Conservation (phyloP, 2,113 vertebrate species). For the Emberiza fucata region DNA sequence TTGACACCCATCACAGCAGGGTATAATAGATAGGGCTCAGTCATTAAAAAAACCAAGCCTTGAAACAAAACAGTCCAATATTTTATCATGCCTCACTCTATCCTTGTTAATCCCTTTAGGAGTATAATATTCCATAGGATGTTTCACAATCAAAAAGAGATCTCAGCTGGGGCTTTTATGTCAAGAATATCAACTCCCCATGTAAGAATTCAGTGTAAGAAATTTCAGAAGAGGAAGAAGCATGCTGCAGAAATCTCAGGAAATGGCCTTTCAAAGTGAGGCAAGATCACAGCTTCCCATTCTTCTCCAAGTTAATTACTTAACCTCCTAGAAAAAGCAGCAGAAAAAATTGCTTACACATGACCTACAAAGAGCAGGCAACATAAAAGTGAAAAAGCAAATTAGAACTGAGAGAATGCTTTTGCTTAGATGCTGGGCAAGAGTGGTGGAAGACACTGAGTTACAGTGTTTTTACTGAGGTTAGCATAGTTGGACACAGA, state of each 20-base stretch:
- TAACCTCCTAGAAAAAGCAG: constrained; percentile 37
- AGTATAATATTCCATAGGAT: background rate
- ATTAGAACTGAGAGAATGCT: background rate
- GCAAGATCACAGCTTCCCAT: constrained; percentile 30
- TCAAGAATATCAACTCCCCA: background rate
- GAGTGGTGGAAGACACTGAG: background rate
- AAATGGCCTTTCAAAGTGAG: constrained; percentile 33
- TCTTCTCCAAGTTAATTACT: constrained; percentile 51
- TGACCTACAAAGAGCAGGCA: constrained; percentile 31
- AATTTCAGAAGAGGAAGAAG: background rate
- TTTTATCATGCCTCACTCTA: background rate
- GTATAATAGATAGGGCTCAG: background rate
- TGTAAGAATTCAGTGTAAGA: background rate
- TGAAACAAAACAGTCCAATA: background rate
- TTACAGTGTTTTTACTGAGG: background rate
- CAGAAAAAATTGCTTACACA: constrained; percentile 40
- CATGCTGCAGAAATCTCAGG: background rate
- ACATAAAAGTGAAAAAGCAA: background rate
- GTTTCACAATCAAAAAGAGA: background rate
- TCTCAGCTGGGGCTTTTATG: background rate
- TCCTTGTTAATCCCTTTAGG: background rate
- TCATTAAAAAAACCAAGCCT: background rate
- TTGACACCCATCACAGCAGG: background rate
- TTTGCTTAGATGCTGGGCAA: background rate
- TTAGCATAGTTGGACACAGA: background rate